Evolutionary conservation across 2,888 invertebrate genomes (phyloP).

Genomic region (Lasioglossum leucozonium): DNA sequence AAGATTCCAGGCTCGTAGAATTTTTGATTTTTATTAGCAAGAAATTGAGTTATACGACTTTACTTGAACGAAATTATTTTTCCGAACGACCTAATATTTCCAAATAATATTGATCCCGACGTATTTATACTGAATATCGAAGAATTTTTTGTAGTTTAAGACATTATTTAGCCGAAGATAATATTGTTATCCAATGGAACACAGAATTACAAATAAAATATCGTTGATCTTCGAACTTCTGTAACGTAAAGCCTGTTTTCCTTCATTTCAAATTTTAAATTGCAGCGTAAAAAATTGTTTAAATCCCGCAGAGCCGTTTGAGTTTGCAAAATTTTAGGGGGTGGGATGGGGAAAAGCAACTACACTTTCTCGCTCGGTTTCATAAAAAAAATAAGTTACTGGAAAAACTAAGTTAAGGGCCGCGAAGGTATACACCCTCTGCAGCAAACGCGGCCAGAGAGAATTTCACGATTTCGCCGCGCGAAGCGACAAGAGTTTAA

Average conservation of each 20-base stretch:
- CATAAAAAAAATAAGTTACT: background rate
- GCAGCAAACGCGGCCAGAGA: background rate
- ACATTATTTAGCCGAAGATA: too few relatives aligned
- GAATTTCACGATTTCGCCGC: background rate
- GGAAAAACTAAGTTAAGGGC: background rate
- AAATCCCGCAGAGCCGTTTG: background rate
- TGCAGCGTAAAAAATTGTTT: background rate
- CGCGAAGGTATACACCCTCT: background rate
- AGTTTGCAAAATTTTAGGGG: background rate
- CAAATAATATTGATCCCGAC: background rate
- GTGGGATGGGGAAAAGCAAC: too few relatives aligned
- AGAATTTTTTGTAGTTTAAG: background rate
- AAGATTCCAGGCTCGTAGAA: too few relatives aligned
- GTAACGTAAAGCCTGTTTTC: background rate
- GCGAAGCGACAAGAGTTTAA: background rate
- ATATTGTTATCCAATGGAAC: too few relatives aligned
- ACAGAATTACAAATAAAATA: background rate
- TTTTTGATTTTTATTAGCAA: too few relatives aligned
- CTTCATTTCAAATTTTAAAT: background rate
- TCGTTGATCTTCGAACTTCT: background rate
- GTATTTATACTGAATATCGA: background rate
- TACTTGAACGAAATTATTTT: too few relatives aligned
- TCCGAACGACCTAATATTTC: too few relatives aligned
- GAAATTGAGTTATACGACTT: too few relatives aligned
- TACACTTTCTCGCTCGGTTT: background rate